Percentiles rank a stretch among this genome's conserved stretches.
These are phyloP conservation scores for Grus americana DNA, from an alignment of 2,113 vertebrate species.

Conservation along the genomic window DNA sequence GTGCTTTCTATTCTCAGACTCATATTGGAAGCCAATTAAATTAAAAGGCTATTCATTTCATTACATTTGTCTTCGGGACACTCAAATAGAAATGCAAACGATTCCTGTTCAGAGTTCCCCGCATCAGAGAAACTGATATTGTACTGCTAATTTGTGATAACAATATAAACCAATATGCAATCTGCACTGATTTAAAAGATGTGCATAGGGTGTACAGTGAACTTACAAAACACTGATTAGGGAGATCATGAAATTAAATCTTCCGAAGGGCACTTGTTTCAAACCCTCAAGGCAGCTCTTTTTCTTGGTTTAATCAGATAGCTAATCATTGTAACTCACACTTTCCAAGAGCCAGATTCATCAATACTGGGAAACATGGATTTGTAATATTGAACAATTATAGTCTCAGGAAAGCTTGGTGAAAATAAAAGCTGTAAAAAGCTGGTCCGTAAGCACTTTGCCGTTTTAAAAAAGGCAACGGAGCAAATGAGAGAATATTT, in stretches of 20 bases:
- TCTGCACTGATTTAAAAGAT: conserved; percentile 20
- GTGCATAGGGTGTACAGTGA: neutral
- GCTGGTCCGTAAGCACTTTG: neutral
- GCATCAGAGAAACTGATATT: conserved; percentile 49
- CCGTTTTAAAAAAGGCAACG: neutral
- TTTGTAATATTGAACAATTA: neutral
- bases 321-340: neutral
- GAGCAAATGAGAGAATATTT: neutral
- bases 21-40: conserved; percentile 76
- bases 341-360: neutral
- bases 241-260: conserved; percentile 30
- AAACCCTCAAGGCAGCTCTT: neutral
- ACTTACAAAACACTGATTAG: conserved; percentile 20
- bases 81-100: conserved; percentile 70
- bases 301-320: conserved; percentile 41
- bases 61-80: conserved; percentile 66
- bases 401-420: neutral
- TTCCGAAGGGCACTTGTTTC: neutral
- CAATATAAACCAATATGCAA: neutral
- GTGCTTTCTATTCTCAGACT: conserved; percentile 66
- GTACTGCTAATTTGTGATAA: conserved; percentile 43
- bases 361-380: neutral
- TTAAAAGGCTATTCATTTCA: conserved; percentile 77
- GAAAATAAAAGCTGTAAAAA: neutral
- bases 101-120: conserved; percentile 57